Evolutionary conservation across 2,888 invertebrate genomes (phyloP).

Genomic region (Galerucella pusilla): DNA sequence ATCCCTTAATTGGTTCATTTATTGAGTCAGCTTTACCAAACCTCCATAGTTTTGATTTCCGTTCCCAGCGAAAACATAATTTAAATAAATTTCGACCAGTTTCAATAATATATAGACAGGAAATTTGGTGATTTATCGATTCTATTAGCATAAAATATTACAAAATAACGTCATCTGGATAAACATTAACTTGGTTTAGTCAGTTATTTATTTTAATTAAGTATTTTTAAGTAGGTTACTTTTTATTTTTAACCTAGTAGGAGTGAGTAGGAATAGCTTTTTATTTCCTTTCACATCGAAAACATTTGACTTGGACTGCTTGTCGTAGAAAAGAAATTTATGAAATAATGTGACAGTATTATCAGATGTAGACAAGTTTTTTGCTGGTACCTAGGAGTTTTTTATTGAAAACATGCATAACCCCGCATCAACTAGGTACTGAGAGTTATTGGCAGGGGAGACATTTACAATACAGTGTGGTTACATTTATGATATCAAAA

Average conservation of each 20-base stretch:
- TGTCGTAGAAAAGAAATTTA: no score
- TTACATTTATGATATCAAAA: no score
- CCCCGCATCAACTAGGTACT: no score
- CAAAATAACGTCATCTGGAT: conserved; percentile 23
- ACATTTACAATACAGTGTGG: no score
- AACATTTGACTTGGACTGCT: neutral
- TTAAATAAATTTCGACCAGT: conserved; percentile 28
- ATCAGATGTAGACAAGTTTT: no score
- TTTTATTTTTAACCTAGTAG: neutral
- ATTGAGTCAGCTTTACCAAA: conserved; percentile 12
- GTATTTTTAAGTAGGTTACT: conserved; percentile 1
- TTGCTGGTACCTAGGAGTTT: no score
- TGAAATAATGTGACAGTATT: no score
- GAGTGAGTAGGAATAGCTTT: neutral
- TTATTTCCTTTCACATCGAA: neutral
- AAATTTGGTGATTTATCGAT: conserved; percentile 37
- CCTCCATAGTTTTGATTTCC: conserved; percentile 26
- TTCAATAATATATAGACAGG: conserved; percentile 19
- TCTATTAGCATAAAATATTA: conserved; percentile 30
- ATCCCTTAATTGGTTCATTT: conserved; percentile 12
- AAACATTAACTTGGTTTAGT: conserved; percentile 13
- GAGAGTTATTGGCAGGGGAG: no score
- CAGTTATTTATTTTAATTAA: conserved; percentile 13
- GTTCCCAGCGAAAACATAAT: conserved; percentile 19
- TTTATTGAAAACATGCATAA: no score